Conservation (phyloP, 2,888 invertebrate genomes). For the Isoperla grammatica region DNA sequence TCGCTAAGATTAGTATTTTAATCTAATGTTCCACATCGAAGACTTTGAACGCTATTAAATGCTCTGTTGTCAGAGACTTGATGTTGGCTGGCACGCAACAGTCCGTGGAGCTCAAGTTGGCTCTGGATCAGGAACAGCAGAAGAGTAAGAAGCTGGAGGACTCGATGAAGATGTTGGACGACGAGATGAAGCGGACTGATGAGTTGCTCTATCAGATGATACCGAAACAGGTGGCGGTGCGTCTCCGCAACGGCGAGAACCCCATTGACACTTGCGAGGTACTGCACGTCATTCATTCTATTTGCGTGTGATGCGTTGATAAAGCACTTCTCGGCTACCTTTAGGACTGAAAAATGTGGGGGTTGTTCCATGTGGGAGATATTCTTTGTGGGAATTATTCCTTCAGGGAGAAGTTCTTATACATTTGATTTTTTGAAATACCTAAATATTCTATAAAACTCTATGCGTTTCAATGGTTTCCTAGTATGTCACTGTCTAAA, state of each 20-base stretch:
- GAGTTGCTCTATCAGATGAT: constrained; percentile 98
- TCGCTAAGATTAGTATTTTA: too few species aligned
- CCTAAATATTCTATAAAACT: too few species aligned
- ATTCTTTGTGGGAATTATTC: too few species aligned
- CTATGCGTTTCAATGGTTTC: too few species aligned
- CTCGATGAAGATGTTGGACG: constrained; percentile 91
- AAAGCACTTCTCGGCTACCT: not conserved
- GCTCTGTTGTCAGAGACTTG: constrained; percentile 61
- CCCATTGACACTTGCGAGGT: constrained; percentile 97
- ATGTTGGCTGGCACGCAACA: constrained; percentile 97
- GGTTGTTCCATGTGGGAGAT: too few species aligned
- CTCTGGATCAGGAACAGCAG: constrained; percentile 92
- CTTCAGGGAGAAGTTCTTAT: too few species aligned
- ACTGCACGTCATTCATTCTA: constrained; percentile 27
- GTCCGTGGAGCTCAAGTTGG: constrained; percentile 91
- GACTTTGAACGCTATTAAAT: too few species aligned
- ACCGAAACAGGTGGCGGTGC: constrained; percentile 94
- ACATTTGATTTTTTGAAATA: too few species aligned
- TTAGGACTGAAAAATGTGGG: too few species aligned
- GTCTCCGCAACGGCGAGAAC: constrained; percentile 88
- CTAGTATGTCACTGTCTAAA: too few species aligned
- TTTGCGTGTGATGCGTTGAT: not conserved
- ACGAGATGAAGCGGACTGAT: constrained; percentile 93
- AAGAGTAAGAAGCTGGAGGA: constrained; percentile 95
- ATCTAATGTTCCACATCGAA: too few species aligned